These are phyloP conservation scores for Pelmatolapia mariae DNA, from an alignment of 2,113 vertebrate species.

Conservation along the genomic window DNA sequence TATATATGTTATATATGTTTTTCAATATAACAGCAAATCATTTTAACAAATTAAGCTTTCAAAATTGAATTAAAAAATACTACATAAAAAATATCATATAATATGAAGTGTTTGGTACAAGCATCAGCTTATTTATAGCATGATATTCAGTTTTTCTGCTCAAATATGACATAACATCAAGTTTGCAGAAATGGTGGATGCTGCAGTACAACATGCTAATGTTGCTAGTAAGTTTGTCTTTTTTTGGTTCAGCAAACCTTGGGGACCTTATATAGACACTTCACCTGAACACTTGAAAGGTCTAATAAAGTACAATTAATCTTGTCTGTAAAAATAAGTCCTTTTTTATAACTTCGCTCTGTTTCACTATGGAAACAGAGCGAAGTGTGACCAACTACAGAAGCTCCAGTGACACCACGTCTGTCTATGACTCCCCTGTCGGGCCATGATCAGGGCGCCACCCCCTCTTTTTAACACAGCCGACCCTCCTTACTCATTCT, in stretches of 20 bases:
- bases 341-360: neutral
- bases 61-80: neutral
- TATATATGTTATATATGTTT: neutral
- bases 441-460: neutral
- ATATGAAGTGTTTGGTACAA: neutral
- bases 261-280: neutral
- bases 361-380: neutral
- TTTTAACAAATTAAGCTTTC: neutral
- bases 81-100: neutral
- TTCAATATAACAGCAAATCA: neutral
- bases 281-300: neutral
- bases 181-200: neutral
- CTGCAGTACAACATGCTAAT: neutral
- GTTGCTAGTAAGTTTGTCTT: accelerated
- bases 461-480: neutral
- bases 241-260: neutral
- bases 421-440: neutral
- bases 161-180: neutral
- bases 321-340: neutral
- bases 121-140: neutral
- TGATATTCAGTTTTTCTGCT: neutral
- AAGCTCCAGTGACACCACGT: neutral
- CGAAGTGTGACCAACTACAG: neutral
- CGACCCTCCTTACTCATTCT: neutral
- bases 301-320: neutral